Base-by-base conservation (phyloP, 2,113 vertebrate species). In the Gavialis gangeticus region DNA sequence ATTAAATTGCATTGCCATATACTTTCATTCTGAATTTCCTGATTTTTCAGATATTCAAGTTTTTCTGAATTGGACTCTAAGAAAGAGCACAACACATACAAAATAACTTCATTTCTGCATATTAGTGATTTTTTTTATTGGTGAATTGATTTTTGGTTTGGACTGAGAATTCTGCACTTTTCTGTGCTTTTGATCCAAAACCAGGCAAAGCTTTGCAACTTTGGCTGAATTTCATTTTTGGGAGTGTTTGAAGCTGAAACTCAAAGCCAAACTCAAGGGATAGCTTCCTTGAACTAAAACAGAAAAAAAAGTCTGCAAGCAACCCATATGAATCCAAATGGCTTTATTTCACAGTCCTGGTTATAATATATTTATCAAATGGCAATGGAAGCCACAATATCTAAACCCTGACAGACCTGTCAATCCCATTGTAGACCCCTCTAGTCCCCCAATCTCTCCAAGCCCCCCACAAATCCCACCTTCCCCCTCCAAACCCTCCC, bases 211-310 rank as follows among this genome's bases (percentile, higher is more conserved):
- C 56, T 95, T 92, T 94, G 28, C 69, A 87, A 28, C 62, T 63
- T 85, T 87, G 71, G 77, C 86, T 91, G 84, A 81, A 75, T 88
- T 95, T 96, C 82, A 71, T 46, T 79, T 94, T 91, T 82, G 77
- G 62, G 46, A 82, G 79, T 24, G 79, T 95, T 94, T 91, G 85
- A 94, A 88, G 75, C n/a, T 77, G 66, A 88, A 96, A 88, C 69
- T 92, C 90, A 92, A 94, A 96, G 87, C 63, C 78, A 92, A 85
- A 85, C n/a, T 87, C 21, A 66, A 95, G 21, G 12, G 28, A 87
- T 85, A 14, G 92, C 57, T 34, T 75, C 63, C 82, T 71, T 89
- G 67, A 91, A 96, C 60, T 88, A 37, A 90, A 88, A 77, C 28
- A 55, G 64, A 71, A 27, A 85, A 78, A 94, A 86, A 75, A 19